These are phyloP conservation scores for Pogonus chalceus DNA, from an alignment of 1,140 invertebrate species.

Conservation along the genomic window DNA sequence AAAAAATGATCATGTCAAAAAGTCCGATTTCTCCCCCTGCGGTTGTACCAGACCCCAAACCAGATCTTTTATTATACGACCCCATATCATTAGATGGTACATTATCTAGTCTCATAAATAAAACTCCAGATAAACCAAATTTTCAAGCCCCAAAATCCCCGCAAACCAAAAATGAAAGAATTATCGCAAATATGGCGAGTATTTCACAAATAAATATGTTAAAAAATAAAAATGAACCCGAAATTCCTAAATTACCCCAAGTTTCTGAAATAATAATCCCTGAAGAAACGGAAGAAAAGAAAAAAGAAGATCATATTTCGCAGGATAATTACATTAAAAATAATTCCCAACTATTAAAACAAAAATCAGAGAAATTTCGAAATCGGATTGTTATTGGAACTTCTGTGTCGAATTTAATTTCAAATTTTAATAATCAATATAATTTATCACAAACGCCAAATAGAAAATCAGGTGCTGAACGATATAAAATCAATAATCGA, in stretches of 20 bases:
- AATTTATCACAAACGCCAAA: conserved; percentile 24
- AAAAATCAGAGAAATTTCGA: conserved; percentile 11
- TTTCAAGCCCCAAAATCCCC: background rate
- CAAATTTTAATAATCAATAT: conserved; percentile 43
- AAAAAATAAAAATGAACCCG: conserved; percentile 42
- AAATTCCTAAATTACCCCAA: conserved; percentile 49
- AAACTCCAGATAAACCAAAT: background rate
- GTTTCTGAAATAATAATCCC: conserved; percentile 52
- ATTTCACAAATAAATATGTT: conserved; percentile 22
- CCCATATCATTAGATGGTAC: background rate
- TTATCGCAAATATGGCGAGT: background rate
- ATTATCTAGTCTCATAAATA: background rate
- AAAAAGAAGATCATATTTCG: conserved; percentile 25
- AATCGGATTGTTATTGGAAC: conserved; percentile 40
- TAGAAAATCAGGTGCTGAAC: conserved; percentile 22
- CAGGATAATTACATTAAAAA: conserved; percentile 35
- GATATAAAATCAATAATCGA: conserved; percentile 19
- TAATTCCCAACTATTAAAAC: conserved; percentile 30
- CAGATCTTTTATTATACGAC: background rate
- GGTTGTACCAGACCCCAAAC: background rate
- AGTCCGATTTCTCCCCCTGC: conserved; percentile 2
- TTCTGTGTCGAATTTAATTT: conserved; percentile 47
- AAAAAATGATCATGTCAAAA: conserved; percentile 23
- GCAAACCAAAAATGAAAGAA: background rate
- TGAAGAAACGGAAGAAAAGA: conserved; percentile 40